phyloP scores from a whole-genome alignment of 2,888 invertebrate genomes.

The Pristionchus fissidentatus region DNA sequence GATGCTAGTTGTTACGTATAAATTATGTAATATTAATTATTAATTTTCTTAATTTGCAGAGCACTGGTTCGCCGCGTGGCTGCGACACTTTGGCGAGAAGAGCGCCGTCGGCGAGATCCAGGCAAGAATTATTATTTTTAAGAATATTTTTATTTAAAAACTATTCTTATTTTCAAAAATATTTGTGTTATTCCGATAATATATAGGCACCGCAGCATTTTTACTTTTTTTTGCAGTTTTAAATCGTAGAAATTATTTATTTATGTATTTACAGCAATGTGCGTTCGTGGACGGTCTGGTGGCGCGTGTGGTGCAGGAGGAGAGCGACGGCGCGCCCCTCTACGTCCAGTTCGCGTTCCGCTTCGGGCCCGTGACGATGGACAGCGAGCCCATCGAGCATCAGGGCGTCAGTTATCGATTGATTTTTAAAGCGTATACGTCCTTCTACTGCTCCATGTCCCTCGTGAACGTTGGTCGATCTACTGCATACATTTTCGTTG shows the following conservation, averaged over 20 bases:
- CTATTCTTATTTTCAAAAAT: no score
- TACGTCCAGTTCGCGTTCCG: conserved; percentile 58
- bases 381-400: conserved; percentile 60
- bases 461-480: no score
- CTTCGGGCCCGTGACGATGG: conserved; percentile 60
- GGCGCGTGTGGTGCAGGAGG: conserved; percentile 41
- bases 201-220: background rate
- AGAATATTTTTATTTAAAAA: no score
- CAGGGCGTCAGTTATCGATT: conserved; percentile 54
- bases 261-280: conserved; percentile 50
- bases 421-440: background rate
- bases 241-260: background rate
- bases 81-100: background rate
- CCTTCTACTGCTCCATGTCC: no score
- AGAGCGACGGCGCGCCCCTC: background rate
- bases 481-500: no score
- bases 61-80: conserved; percentile 39
- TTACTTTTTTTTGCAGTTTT: background rate
- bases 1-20: no score
- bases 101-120: no score
- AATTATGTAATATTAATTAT: no score
- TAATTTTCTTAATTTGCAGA: background rate
- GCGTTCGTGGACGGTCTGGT: conserved; percentile 49
- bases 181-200: no score
- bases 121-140: no score